Conservation (phyloP, 2,888 invertebrate genomes). For the Ormyrus nitidulus region DNA sequence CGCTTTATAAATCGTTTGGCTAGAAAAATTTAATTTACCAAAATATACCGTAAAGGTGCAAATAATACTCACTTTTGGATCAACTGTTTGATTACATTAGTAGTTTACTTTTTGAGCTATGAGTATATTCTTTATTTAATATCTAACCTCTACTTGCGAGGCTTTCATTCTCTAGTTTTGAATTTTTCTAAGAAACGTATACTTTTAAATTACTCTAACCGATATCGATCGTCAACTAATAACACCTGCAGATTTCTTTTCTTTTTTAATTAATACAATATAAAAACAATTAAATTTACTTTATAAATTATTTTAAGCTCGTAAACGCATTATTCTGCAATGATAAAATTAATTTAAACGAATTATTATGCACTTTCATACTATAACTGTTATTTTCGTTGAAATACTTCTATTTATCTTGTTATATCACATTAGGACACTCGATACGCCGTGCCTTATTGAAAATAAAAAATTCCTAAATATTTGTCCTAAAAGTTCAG, state of each 20-base stretch:
- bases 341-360: constrained; percentile 40
- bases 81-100: constrained; percentile 33
- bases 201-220: constrained; percentile 40
- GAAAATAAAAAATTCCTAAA: constrained; percentile 43
- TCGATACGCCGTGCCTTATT: constrained; percentile 27
- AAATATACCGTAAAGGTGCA: constrained; percentile 22
- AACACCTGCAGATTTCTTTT: constrained; percentile 19
- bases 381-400: constrained; percentile 39
- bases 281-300: constrained; percentile 35
- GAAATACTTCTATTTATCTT: constrained; percentile 39
- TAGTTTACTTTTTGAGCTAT: constrained; percentile 24
- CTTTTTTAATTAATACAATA: constrained; percentile 15
- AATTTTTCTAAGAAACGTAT: constrained; percentile 25
- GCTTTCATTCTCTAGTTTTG: constrained; percentile 30
- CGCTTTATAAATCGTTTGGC: constrained; percentile 14
- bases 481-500: constrained; percentile 72
- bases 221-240: constrained; percentile 19
- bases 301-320: constrained; percentile 39
- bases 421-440: constrained; percentile 54
- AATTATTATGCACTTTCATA: constrained; percentile 38
- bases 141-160: constrained; percentile 49
- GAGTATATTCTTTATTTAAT: constrained; percentile 39
- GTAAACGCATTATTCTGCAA: constrained; percentile 12
- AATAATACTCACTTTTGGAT: constrained; percentile 43
- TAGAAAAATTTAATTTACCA: constrained; percentile 23